These are phyloP conservation scores for Heliconius sara DNA, from an alignment of 2,888 invertebrate genomes.

Conservation along the genomic window DNA sequence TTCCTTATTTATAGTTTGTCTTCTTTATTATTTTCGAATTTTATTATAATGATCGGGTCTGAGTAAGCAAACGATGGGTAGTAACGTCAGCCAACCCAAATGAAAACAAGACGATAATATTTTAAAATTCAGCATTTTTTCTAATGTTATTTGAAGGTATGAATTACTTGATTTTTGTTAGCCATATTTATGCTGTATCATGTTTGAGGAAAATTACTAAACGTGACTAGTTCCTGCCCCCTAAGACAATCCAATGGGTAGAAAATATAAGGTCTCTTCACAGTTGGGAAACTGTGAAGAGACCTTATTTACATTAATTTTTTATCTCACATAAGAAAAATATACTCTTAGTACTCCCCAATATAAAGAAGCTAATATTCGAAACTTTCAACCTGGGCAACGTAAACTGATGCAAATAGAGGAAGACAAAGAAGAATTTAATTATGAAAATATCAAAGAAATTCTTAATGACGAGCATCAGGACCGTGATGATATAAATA, in stretches of 20 bases:
- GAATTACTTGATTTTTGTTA: no score
- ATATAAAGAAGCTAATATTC: neutral
- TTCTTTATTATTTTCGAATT: no score
- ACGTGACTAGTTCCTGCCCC: neutral
- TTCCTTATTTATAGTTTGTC: no score
- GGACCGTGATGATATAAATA: constrained; percentile 58
- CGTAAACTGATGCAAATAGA: constrained; percentile 64
- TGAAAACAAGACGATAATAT: no score
- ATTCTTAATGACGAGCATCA: constrained; percentile 59
- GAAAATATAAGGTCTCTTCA: neutral
- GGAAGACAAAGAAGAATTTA: constrained; percentile 55
- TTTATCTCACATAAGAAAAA: neutral
- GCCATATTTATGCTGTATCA: no score
- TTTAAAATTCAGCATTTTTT: no score
- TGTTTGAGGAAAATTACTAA: no score
- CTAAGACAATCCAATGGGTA: neutral
- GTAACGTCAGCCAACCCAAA: no score
- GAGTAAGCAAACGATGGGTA: neutral
- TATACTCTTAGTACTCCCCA: neutral
- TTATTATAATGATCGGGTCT: neutral
- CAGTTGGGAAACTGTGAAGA: no score
- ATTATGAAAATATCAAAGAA: constrained; percentile 66
- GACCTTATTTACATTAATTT: neutral
- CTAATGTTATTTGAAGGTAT: no score
- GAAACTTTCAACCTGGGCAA: neutral